These are phyloP conservation scores for Hypsopygia costalis DNA, from an alignment of 2,888 invertebrate species.

Conservation along the genomic window DNA sequence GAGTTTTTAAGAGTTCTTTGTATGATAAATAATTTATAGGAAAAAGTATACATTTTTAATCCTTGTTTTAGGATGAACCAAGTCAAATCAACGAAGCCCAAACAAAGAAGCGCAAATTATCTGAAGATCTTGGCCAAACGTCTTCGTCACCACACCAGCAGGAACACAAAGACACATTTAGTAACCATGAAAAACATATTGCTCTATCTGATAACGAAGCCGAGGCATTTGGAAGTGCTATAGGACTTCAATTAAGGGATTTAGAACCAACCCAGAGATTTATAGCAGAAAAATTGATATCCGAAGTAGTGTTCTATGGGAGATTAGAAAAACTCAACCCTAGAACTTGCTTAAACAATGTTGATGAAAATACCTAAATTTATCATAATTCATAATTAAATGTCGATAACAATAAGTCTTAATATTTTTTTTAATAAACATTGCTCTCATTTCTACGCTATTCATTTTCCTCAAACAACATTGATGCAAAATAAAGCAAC, in stretches of 20 bases:
- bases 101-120: not conserved
- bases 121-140: not conserved
- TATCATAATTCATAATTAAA: no score
- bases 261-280: slow-evolving; percentile 28
- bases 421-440: no score
- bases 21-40: no score
- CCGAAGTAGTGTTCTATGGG: slow-evolving; percentile 36
- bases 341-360: slow-evolving; percentile 9
- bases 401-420: no score
- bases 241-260: slow-evolving; percentile 32
- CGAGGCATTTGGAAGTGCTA: slow-evolving; percentile 27
- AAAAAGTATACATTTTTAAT: no score
- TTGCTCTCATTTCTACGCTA: no score
- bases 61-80: not conserved
- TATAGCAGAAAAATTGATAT: slow-evolving; percentile 43
- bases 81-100: slow-evolving; percentile 1
- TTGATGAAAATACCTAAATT: no score
- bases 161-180: not conserved
- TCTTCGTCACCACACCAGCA: not conserved
- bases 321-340: slow-evolving; percentile 30
- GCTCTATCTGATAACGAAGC: not conserved
- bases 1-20: no score
- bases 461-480: no score
- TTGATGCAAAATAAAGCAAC: no score
- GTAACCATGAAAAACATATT: not conserved